Conservation (phyloP, 2,888 invertebrate species). For the Rotaria macrura region DNA sequence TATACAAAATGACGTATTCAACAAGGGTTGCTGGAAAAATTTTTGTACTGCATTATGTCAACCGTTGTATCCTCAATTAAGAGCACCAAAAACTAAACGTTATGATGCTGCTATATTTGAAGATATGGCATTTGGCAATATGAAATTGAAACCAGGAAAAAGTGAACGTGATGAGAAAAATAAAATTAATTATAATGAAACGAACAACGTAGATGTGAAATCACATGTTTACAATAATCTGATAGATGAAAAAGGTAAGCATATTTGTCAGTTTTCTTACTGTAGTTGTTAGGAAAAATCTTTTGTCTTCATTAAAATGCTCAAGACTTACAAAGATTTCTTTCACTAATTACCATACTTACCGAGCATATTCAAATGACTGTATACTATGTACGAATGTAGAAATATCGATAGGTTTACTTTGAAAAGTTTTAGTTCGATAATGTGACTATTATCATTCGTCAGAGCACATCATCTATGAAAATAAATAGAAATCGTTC, state of each 20-base stretch:
- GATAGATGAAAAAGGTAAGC: neutral
- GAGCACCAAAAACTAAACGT: neutral
- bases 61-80: neutral
- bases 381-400: too few species aligned
- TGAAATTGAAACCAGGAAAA: neutral
- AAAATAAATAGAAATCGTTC: too few species aligned
- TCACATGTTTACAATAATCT: neutral
- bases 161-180: neutral
- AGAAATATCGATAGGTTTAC: too few species aligned
- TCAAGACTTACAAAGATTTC: too few species aligned
- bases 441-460: too few species aligned
- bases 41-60: neutral
- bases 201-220: neutral
- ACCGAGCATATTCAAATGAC: too few species aligned
- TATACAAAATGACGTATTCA: constrained; percentile 22
- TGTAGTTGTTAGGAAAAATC: too few species aligned
- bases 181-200: neutral
- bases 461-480: too few species aligned
- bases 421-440: too few species aligned
- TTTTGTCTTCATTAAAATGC: too few species aligned
- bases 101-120: neutral
- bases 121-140: neutral
- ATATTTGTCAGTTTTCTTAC: too few species aligned
- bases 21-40: constrained; percentile 25
- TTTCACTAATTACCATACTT: too few species aligned